A percentile compares a stretch with the other conserved stretches of the same genome.
These are phyloP conservation scores for Lichenostomus cassidix DNA, from an alignment of 2,113 vertebrate species.

Conservation along the genomic window DNA sequence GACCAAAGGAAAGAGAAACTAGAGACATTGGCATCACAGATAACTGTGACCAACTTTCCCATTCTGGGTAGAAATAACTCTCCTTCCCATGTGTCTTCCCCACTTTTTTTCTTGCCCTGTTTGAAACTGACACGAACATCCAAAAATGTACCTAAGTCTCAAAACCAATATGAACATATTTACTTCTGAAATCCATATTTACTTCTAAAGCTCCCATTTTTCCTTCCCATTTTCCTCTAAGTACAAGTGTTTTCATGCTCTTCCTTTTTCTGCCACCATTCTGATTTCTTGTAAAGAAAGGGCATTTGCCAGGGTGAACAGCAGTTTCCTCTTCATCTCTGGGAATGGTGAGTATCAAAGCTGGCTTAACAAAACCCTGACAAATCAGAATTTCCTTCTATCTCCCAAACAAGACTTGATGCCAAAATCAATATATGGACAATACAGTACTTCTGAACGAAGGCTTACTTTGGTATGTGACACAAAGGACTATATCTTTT, in stretches of 20 bases:
- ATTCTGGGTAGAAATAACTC: neutral
- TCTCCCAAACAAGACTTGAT: neutral
- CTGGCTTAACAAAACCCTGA: neutral
- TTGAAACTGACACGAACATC: neutral
- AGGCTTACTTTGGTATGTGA: neutral
- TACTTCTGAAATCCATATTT: neutral
- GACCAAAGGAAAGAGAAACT: neutral
- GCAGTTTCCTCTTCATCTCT: neutral
- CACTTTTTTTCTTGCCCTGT: neutral
- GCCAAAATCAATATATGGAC: conserved; percentile 43
- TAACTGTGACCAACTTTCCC: neutral
- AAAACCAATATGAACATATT: neutral
- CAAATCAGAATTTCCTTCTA: neutral
- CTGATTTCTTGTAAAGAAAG: neutral
- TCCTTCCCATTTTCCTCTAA: neutral
- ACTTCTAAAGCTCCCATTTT: neutral
- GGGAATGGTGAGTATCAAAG: neutral
- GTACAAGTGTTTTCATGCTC: neutral
- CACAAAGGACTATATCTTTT: conserved; percentile 18
- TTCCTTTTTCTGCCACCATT: neutral
- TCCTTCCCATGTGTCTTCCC: neutral
- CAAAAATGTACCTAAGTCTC: neutral
- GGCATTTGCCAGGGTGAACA: neutral
- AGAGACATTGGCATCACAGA: neutral
- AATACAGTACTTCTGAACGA: conserved; percentile 31